Evolutionary conservation across 2,888 invertebrate genomes (phyloP), one percentile per base, ranked within the genome.

Genomic region (Parnassius smintheus): DNA sequence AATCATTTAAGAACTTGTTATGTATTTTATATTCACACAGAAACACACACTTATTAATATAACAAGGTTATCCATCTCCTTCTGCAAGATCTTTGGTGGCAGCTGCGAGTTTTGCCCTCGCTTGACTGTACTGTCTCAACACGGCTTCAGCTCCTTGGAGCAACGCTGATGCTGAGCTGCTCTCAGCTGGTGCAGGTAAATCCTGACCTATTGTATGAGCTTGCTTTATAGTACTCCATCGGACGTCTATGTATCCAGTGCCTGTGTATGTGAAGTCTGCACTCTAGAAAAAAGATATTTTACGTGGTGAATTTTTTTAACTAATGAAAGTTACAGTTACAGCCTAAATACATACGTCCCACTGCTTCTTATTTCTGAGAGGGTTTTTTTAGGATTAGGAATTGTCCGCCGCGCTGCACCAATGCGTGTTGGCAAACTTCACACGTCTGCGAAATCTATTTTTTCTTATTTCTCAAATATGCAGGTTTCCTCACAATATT

Each of bases 91-190:
- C 76, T 18, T 70, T 77, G 0, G 86, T 85, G 12, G 87, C 89
- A 0, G 80, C 83, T 0, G 81, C 84, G 0, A 90, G 71, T 2
- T 81, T 76, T 0, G 82, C 86, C 46, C 82, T 74, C 0, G 89
- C 89, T 11, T 70, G 75, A 56, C 70, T 78, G 60, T 89, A 90
- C 70, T 84, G 81, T 13, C 75, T 70, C 7, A 89, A 64, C 0
- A 82, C 89, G 0, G 81, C 81, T 11, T 87, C 88, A 0, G 88
- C 87, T 0, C 86, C 85, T n/a, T 68, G 65, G 10, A 90, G 70
- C 49, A 89, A 61, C 0, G 77, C 80, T 55, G 82, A 75, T 4
- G 65, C 69, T 59, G 55, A 73, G 55, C 58, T 25, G 11, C 59
- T 61, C 9, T 55, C 52, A 11, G 49, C n/a, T 1, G 53, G 9